Evolutionary conservation across 2,113 vertebrate species (phyloP), one percentile per base, ranked within the genome.

Genomic region (Clarias gariepinus): DNA sequence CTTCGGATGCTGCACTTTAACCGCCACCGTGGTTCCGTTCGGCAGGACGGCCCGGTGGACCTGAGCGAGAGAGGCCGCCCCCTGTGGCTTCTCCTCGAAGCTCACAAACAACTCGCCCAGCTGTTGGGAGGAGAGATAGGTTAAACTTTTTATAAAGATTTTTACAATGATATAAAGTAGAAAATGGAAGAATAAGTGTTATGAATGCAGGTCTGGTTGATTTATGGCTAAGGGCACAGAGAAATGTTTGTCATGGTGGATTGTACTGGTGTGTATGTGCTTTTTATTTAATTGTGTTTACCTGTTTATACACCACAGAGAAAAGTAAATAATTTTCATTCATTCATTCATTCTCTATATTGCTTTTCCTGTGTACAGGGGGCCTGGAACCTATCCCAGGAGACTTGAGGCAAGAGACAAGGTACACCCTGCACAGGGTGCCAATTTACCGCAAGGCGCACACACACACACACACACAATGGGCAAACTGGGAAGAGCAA

Each of bases 1-100:
- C 89, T 99, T 99, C 1, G 98, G 98, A 91, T 99, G 98, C 90
- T 99, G 98, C 69, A 99, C 96, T 93, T 99, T 99, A 89, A 99
- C 96, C 0, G 98, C 98, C 89, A 99, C 98, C 0, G 95, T 98
- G 87, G 94, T 96, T n/a, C 98, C 98, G 82, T 99, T 97, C 83
- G 82, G 95, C 82, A 99, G 93, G 88, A 98, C 96, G 0, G 98
- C 98, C 91, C 96, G 98, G 92, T 99, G 98, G 85, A 99, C 98
- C 95, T 99, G 98, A n/a, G 98, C 98, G 90, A 99, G 94, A 0
- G 98, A 99, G 3, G 98, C 98, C 0, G 97, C 96, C 74, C 98
- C 98, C 87, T 97, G 91, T 13, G 98, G 98, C 23, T 93, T 94
- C 90, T 98, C 95, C 4, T 98, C 97, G 90, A 99, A 99, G 88